Conservation (phyloP, 2,888 invertebrate genomes). For the Rhamphomyia laevipes region DNA sequence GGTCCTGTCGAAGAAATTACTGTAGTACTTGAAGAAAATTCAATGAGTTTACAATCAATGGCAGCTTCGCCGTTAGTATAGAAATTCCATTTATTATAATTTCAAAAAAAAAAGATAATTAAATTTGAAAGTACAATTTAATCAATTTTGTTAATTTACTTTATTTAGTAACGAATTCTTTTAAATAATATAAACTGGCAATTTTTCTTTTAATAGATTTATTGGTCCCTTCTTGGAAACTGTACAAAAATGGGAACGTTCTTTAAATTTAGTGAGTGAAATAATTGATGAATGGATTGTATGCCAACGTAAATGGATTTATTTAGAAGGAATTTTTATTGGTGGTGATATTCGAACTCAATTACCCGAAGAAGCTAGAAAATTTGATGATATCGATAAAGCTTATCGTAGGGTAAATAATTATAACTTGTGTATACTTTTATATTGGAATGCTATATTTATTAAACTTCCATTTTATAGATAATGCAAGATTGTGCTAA, state of each 20-base stretch:
- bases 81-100: neutral
- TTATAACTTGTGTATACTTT: neutral
- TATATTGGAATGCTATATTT: neutral
- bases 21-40: conserved; percentile 74
- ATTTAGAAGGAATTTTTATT: conserved; percentile 84
- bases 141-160: neutral
- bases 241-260: conserved; percentile 79
- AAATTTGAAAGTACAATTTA: neutral
- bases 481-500: conserved; percentile 79
- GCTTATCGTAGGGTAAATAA: conserved; percentile 54
- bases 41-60: conserved; percentile 86
- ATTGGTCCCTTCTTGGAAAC: conserved; percentile 74
- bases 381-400: conserved; percentile 81
- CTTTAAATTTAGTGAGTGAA: conserved; percentile 66
- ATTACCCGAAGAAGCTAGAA: conserved; percentile 78
- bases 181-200: neutral
- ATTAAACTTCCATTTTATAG: conserved; percentile 34
- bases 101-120: neutral
- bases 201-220: conserved; percentile 44
- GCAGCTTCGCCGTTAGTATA: conserved; percentile 61
- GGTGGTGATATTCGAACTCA: conserved; percentile 80
- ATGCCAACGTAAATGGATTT: conserved; percentile 83
- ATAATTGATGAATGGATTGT: conserved; percentile 80
- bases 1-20: conserved; percentile 75
- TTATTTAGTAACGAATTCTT: neutral